phyloP scores from a whole-genome alignment of 2,113 vertebrate species.

The Otocyon megalotis region DNA sequence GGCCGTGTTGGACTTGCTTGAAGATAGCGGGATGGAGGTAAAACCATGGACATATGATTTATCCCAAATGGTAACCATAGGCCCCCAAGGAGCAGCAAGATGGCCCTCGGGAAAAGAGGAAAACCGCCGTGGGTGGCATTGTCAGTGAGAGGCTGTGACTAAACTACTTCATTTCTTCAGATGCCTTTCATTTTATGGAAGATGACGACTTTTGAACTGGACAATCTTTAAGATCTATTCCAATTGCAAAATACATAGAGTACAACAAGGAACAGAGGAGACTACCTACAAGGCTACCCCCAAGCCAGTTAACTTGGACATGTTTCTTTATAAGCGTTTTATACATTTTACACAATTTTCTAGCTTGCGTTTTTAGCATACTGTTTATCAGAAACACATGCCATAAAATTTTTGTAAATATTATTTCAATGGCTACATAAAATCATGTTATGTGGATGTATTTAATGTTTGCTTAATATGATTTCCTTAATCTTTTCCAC shows the following conservation, averaged over 20 bases:
- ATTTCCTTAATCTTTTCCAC: background rate
- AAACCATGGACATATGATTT: background rate
- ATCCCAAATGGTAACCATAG: background rate
- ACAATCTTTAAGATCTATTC: conserved; percentile 23
- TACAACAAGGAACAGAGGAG: background rate
- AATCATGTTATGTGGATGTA: background rate
- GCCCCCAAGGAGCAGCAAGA: background rate
- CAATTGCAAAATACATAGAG: background rate
- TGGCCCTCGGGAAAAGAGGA: background rate
- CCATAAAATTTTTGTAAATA: background rate
- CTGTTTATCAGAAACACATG: background rate
- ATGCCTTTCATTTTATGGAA: background rate
- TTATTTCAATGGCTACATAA: background rate
- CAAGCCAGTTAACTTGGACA: background rate
- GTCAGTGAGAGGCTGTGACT: background rate
- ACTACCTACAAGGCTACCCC: background rate
- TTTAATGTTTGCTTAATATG: background rate
- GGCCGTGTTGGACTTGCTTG: background rate
- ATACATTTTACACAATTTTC: background rate
- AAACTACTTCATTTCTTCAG: background rate
- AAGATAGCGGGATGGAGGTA: background rate
- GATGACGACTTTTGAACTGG: background rate
- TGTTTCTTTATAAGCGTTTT: background rate
- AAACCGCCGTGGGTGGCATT: background rate
- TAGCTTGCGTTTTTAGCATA: conserved; percentile 9